Evolutionary conservation across 2,113 vertebrate genomes (phyloP).

Genomic region (Charadrius vociferus): DNA sequence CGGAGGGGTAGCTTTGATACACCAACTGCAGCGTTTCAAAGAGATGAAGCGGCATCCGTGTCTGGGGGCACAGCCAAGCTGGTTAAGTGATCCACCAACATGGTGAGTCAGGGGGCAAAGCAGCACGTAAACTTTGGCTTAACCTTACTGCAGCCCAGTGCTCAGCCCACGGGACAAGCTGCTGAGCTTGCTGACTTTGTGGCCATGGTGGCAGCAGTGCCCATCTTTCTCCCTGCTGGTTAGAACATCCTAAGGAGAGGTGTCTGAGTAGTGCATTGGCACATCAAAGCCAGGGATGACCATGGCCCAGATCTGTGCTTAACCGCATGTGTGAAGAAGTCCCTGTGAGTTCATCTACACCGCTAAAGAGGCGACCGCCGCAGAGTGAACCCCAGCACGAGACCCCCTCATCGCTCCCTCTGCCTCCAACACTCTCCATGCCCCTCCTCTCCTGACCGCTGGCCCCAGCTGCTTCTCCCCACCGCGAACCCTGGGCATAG

Average conservation of each 20-base stretch:
- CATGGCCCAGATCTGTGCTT: not conserved
- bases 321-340: not conserved
- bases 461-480: not conserved
- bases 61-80: not conserved
- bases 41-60: not conserved
- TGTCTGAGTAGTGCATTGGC: not conserved
- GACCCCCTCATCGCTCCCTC: not conserved
- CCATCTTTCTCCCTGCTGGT: not conserved
- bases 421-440: accelerated
- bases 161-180: not conserved
- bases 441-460: not conserved
- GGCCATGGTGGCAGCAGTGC: not conserved
- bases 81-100: not conserved
- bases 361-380: not conserved
- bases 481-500: not conserved
- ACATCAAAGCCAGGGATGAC: not conserved
- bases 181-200: not conserved
- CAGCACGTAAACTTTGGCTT: not conserved
- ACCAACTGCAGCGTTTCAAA: accelerated
- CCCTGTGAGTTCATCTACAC: not conserved
- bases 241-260: not conserved
- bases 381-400: not conserved
- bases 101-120: not conserved
- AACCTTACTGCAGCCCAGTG: not conserved
- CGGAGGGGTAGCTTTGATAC: not conserved